Conservation (phyloP, 2,797 vertebrate genomes). For the Prionace glauca region DNA sequence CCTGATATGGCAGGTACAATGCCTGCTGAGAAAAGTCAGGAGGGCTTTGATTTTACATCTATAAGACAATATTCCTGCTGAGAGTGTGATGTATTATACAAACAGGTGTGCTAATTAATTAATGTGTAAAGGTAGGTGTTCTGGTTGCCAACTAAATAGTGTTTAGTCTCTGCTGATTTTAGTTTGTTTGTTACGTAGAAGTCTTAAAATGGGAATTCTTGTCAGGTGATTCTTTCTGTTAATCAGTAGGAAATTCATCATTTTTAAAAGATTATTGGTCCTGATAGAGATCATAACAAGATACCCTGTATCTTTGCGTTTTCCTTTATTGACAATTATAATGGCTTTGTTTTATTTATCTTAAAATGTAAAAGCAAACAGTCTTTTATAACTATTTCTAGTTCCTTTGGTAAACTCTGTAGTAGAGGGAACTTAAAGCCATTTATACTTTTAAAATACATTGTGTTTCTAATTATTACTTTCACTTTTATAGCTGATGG, state of each 20-base stretch:
- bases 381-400: background rate
- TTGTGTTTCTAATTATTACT: conserved; percentile 37
- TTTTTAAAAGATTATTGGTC: background rate
- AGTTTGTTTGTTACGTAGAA: background rate
- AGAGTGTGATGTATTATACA: too few species aligned
- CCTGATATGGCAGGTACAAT: too few species aligned
- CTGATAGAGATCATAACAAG: background rate
- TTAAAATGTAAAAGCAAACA: background rate
- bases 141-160: background rate
- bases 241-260: background rate
- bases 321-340: background rate
- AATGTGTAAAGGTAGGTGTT: too few species aligned
- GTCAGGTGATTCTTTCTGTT: background rate
- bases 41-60: too few species aligned
- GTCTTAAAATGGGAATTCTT: background rate
- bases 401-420: background rate
- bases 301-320: background rate
- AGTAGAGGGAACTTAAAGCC: background rate
- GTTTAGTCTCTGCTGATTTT: background rate
- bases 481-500: conserved; percentile 61
- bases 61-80: too few species aligned
- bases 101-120: too few species aligned
- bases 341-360: background rate
- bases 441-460: background rate
- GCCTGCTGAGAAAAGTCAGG: too few species aligned